Evolutionary conservation across 1,140 invertebrate species (phyloP).

Genomic region (Aleiodes sp.): DNA sequence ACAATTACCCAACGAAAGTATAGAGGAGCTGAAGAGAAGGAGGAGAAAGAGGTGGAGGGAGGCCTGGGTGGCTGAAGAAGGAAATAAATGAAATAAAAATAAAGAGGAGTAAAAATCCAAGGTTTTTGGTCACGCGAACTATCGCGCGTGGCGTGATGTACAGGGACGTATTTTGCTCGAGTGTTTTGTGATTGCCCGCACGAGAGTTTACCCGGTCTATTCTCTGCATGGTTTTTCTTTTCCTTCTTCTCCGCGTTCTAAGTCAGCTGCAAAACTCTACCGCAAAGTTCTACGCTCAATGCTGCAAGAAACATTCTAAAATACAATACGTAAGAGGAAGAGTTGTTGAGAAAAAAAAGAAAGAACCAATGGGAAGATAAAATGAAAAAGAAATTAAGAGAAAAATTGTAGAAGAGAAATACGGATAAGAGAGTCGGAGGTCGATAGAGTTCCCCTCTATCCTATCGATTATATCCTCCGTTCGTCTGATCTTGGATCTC

Average conservation of each 20-base stretch:
- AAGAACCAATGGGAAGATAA: background rate
- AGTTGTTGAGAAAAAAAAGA: too few relatives aligned
- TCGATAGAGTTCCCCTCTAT: background rate
- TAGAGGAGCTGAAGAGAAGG: background rate
- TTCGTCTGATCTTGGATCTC: background rate
- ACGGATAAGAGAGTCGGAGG: background rate
- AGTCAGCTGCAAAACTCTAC: too few relatives aligned
- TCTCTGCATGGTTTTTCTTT: background rate
- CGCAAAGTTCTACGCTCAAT: background rate
- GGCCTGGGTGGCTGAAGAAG: too few relatives aligned
- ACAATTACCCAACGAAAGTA: background rate
- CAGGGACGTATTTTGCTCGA: slow-evolving; percentile 19
- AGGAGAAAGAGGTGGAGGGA: too few relatives aligned
- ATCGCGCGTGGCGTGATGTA: slow-evolving; percentile 30
- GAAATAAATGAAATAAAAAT: background rate
- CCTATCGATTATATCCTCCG: background rate
- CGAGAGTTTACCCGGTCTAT: slow-evolving; percentile 19
- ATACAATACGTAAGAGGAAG: too few relatives aligned
- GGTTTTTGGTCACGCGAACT: slow-evolving; percentile 32
- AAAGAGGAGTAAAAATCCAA: background rate
- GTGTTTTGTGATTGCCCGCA: slow-evolving; percentile 25
- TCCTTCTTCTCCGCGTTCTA: background rate
- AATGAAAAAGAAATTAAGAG: background rate
- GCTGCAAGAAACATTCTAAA: too few relatives aligned
- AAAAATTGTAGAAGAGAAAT: background rate